A percentile compares a stretch with the other conserved stretches of the same genome.
These are phyloP conservation scores for Prunella fulvescens DNA, from an alignment of 2,113 vertebrate species.

Conservation along the genomic window DNA sequence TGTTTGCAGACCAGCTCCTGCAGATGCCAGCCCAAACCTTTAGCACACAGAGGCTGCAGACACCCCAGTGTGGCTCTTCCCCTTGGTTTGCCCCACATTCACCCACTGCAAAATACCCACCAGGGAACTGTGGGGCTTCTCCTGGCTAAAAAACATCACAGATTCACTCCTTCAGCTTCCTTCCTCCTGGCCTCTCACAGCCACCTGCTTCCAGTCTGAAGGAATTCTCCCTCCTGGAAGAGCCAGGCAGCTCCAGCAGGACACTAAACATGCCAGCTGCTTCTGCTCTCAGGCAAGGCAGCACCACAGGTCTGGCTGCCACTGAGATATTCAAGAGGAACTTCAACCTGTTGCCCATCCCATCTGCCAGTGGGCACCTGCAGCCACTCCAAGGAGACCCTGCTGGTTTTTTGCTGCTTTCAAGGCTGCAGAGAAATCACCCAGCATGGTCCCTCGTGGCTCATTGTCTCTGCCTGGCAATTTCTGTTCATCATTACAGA, in stretches of 20 bases:
- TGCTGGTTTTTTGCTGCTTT: not conserved
- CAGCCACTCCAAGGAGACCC: not conserved
- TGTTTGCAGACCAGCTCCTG: not conserved
- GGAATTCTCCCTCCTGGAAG: not conserved
- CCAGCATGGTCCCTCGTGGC: not conserved
- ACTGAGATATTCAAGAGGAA: not conserved
- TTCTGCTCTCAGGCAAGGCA: not conserved
- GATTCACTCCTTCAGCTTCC: not conserved
- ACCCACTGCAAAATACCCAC: not conserved
- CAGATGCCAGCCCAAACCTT: not conserved
- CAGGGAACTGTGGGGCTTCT: fast-evolving
- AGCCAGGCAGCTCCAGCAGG: not conserved
- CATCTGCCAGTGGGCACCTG: not conserved
- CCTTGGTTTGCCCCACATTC: not conserved
- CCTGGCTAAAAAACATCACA: fast-evolving
- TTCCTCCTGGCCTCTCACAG: not conserved
- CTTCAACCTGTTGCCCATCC: not conserved
- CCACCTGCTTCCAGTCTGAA: not conserved
- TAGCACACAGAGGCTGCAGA: not conserved
- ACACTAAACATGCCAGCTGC: not conserved
- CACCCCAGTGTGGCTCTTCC: not conserved
- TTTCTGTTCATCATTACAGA: not conserved
- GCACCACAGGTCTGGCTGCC: not conserved
- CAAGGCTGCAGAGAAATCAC: not conserved
- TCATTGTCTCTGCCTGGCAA: not conserved